These are phyloP conservation scores for Dryadula phaetusa DNA, from an alignment of 2,888 invertebrate species.

Conservation along the genomic window DNA sequence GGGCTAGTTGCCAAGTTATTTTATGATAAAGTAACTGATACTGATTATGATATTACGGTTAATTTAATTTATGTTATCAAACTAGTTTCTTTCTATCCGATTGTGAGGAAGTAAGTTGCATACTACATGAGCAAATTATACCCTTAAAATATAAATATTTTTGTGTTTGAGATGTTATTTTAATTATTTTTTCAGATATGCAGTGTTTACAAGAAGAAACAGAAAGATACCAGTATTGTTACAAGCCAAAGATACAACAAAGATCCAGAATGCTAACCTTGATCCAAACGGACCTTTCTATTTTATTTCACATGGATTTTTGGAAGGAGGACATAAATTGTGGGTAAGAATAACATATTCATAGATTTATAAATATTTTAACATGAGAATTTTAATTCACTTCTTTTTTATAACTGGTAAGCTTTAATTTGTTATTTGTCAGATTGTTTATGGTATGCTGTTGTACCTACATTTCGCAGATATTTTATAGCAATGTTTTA, in stretches of 20 bases:
- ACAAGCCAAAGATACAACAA: constrained; percentile 87
- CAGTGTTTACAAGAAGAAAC: constrained; percentile 82
- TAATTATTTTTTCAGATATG: constrained; percentile 71
- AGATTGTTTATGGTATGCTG: too few relatives aligned
- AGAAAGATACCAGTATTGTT: constrained; percentile 86
- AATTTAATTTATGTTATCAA: background rate
- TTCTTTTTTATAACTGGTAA: too few relatives aligned
- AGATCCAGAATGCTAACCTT: constrained; percentile 86
- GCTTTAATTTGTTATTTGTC: too few relatives aligned
- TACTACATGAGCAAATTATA: too few relatives aligned
- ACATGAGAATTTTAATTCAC: background rate
- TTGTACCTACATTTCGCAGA: too few relatives aligned
- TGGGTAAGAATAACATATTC: constrained; percentile 81
- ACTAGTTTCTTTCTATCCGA: background rate
- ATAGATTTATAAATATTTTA: background rate
- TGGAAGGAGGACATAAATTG: constrained; percentile 91
- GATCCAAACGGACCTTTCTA: constrained; percentile 87
- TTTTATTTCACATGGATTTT: constrained; percentile 93
- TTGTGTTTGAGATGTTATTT: background rate
- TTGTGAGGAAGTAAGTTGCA: background rate
- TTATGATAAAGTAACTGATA: constrained; percentile 30
- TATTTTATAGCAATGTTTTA: too few relatives aligned
- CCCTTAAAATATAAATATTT: too few relatives aligned
- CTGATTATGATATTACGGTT: background rate
- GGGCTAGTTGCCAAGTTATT: constrained; percentile 41